Base-by-base conservation (phyloP, 2,797 vertebrate species). In the Gastrophryne carolinensis region DNA sequence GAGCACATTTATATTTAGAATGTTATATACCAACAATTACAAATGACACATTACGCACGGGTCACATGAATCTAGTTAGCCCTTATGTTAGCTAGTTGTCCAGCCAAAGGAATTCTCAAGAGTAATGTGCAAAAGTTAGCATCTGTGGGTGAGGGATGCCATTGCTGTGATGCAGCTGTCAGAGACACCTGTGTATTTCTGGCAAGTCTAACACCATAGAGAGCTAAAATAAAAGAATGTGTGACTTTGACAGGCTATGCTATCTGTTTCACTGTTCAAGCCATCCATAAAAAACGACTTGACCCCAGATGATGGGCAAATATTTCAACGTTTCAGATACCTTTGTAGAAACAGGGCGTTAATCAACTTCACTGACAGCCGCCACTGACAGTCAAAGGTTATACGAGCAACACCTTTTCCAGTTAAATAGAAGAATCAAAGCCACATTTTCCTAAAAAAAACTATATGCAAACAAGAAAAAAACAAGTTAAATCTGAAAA, bases 221-320 rank as follows among this genome's bases (percentile, higher is more conserved):
- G 17, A 65, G 71, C 71, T 61, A 73, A 65, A 56, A 73, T 56
- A 65, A 64, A 73, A 61, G n/a, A 44, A 73, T 12, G 71, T 65
- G 71, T 73, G 60, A 73, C 61, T 73, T 72, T 72, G 27, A 72
- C 50, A 60, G 68, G 69, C 54, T 73, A 35, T 10, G 71, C 35
- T 73, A 61, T 73, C 61, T 57, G 61, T 64, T 65, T 50, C 58
- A 56, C 71, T 65, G 64, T 65, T 65, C 35, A 24, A 32, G 56
- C 37, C 61, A 73, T 73, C 71, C 61, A 73, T 73, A 65, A 73
- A 73, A 65, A 47, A 73, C 56, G 15, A 61, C 27, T 49, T 56
- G 50, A 73, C 61, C 71, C 65, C 61, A 56, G 61, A 50, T 73
- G 50, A 73, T 50, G 56, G 26, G 71, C 61, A 56, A n/a, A 64